Evolutionary conservation across 2,113 vertebrate species (phyloP).

Genomic region (Rhegmatorhina hoffmannsi): DNA sequence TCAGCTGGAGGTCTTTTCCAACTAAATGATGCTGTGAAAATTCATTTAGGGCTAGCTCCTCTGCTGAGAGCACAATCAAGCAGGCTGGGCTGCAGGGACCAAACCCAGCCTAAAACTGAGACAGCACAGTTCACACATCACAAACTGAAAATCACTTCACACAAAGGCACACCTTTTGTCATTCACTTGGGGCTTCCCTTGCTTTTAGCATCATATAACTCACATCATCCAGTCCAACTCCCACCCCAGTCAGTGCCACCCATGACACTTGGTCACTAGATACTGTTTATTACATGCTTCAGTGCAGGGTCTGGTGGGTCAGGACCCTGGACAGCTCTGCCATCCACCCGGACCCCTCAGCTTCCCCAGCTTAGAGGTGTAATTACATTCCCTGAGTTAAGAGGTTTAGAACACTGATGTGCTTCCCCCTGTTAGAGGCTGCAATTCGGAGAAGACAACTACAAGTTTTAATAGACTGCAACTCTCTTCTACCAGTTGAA

Average conservation of each 20-base stretch:
- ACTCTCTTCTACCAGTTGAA: background rate
- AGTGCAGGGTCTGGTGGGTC: accelerated
- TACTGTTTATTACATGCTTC: accelerated
- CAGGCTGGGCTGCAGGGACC: background rate
- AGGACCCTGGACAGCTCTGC: background rate
- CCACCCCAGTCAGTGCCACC: background rate
- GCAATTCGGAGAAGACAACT: background rate
- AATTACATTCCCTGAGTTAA: background rate
- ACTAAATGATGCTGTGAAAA: background rate
- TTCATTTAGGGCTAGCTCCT: background rate
- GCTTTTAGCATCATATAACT: background rate
- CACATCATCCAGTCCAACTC: background rate
- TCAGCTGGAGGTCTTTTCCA: background rate
- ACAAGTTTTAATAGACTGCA: background rate
- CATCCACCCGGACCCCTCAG: accelerated
- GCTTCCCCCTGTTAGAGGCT: background rate
- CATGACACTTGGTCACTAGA: accelerated
- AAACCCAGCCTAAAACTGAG: background rate
- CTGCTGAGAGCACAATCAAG: background rate
- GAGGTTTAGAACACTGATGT: background rate
- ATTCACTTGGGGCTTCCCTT: background rate
- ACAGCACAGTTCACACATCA: accelerated
- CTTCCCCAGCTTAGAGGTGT: accelerated
- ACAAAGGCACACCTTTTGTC: accelerated
- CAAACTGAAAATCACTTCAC: background rate